These are phyloP conservation scores for Anarhynchus alexandrinus DNA, from an alignment of 2,113 vertebrate species.

Conservation along the genomic window DNA sequence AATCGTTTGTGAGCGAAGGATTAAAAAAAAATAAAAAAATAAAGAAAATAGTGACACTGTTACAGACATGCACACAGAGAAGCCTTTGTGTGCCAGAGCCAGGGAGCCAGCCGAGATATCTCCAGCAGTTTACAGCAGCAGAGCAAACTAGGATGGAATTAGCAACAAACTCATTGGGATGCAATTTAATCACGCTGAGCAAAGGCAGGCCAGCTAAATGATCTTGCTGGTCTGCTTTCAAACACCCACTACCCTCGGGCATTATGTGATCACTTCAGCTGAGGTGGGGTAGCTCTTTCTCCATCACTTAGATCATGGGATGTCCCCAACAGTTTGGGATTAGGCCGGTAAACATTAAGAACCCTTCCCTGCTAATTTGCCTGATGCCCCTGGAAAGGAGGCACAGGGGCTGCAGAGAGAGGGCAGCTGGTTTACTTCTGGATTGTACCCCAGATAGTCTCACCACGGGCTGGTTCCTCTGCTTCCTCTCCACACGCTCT, in stretches of 20 bases:
- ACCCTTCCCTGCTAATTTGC: neutral
- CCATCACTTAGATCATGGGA: neutral
- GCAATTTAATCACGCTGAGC: neutral
- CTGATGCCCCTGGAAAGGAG: neutral
- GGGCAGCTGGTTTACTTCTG: neutral
- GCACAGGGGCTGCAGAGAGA: neutral
- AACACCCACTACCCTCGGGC: neutral
- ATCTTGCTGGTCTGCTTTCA: neutral
- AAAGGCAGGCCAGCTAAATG: neutral
- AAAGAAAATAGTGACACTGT: conserved; percentile 4
- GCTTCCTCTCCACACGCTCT: neutral
- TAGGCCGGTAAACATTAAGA: neutral
- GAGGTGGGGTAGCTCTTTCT: neutral
- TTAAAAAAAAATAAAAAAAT: neutral
- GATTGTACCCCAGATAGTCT: neutral
- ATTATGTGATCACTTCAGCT: neutral
- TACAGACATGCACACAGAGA: neutral
- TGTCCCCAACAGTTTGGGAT: neutral
- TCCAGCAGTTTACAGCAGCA: neutral
- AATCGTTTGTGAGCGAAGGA: neutral
- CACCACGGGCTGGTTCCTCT: neutral
- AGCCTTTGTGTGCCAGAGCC: conserved; percentile 16
- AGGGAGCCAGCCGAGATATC: conserved; percentile 56
- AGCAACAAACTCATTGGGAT: conserved; percentile 7
- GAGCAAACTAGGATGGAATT: neutral